These are phyloP conservation scores for Hyles lineata DNA, from an alignment of 2,888 invertebrate species.

Conservation along the genomic window DNA sequence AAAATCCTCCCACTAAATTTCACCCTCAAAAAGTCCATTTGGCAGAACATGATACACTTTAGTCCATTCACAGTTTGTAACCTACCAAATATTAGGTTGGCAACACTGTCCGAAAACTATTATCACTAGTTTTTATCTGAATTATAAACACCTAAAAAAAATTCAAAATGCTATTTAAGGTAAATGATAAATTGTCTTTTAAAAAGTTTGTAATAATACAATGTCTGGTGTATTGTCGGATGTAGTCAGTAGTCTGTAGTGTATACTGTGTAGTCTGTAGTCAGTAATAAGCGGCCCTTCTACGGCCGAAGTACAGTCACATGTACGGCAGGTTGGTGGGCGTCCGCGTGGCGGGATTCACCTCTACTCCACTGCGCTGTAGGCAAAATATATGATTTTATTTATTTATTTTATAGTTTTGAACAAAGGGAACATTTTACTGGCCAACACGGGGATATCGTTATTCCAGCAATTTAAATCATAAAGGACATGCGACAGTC, in stretches of 20 bases:
- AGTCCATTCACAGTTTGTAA: background rate
- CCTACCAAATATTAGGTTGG: background rate
- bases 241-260: background rate
- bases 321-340: constrained; percentile 77
- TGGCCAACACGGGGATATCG: too few relatives aligned
- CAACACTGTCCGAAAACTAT: background rate
- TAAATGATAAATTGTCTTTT: too few relatives aligned
- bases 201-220: background rate
- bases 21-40: constrained; percentile 54
- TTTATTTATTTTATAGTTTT: too few relatives aligned
- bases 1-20: constrained; percentile 53
- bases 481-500: background rate
- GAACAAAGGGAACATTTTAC: too few relatives aligned
- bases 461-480: too few relatives aligned
- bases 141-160: too few relatives aligned
- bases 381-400: background rate
- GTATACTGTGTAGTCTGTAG: background rate
- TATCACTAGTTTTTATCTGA: too few relatives aligned
- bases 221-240: background rate
- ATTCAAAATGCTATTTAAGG: too few relatives aligned
- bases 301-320: constrained; percentile 70
- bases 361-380: constrained; percentile 56
- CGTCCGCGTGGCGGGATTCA: constrained; percentile 49
- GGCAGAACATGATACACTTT: constrained; percentile 42
- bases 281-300: constrained; percentile 62